Evolutionary conservation across 2,797 vertebrate genomes (phyloP), one percentile per base, ranked within the genome.

Genomic region (Balearica regulorum): DNA sequence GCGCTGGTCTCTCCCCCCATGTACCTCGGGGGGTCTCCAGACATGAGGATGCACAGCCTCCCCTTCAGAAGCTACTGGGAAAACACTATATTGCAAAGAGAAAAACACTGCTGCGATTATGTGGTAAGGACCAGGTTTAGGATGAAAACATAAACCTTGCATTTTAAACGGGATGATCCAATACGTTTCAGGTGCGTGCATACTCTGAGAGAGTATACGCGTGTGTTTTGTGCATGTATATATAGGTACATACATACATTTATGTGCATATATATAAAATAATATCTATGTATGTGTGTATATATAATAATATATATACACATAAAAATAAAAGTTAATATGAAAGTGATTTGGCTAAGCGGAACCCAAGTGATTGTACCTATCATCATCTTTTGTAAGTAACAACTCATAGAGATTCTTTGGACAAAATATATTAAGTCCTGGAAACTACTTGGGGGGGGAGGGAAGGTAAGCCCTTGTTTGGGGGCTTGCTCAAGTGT

Each of bases 21-120:
- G 5, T 33, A 60, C 41, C 54, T 41, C 46, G 60, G 26, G 7
- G 57, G 8, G 0, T 62, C 62, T 62, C 48, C 76, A 91, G 37
- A 33, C 39, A 58, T 0, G 0, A 25, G 11, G 53, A 62, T 0
- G 0, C 48, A 53, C 26, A 71, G 55, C 33, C 41, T 62, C 33
- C 31, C 19, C 1, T 39, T 70, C 54, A 77, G 29, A 69, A 80
- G 41, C 64, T 61, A 53, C 43, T n/a, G 41, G 48, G 39, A 75
- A 93, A 90, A 92, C 1, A 0, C 25, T 19, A 13, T 14, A 17
- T 6, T 51, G 60, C 37, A 62, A 78, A 49, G 18, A 66, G 24
- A 44, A 87, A 70, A 25, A 3, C 29, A 41, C 17, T 7, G 1
- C 33, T 44, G 39, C 4, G 6, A 22, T 39, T 53, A 21, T 5